phyloP scores from a whole-genome alignment of 2,888 invertebrate genomes.

The Harpalus rubripes region DNA sequence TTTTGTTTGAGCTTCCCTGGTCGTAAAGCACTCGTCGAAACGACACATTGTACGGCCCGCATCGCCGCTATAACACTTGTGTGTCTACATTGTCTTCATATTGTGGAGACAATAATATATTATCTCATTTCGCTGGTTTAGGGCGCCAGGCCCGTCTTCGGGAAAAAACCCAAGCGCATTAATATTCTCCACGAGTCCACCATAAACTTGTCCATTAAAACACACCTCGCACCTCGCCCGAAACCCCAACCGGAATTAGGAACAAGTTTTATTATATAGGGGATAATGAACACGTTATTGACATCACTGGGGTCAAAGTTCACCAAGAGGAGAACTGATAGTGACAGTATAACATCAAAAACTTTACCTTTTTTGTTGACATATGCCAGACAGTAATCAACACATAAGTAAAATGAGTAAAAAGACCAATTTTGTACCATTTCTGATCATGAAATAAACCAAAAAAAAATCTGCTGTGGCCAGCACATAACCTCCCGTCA shows the following conservation, averaged over 20 bases:
- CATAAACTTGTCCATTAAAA: conserved; percentile 34
- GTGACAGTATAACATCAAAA: too few species aligned
- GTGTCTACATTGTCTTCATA: conserved; percentile 62
- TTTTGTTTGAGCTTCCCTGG: neutral
- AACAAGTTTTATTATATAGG: neutral
- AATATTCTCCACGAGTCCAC: conserved; percentile 29
- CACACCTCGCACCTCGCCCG: neutral
- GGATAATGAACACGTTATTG: neutral
- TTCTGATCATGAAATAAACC: too few species aligned
- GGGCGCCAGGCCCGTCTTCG: conserved; percentile 26
- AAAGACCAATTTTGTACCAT: too few species aligned
- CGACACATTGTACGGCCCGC: conserved; percentile 46
- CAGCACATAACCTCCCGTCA: too few species aligned
- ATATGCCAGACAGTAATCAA: too few species aligned
- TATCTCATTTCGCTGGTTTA: conserved; percentile 59
- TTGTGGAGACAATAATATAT: conserved; percentile 64
- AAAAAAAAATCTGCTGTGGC: too few species aligned
- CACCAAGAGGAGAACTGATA: too few species aligned
- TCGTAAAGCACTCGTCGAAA: conserved; percentile 6
- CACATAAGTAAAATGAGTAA: too few species aligned
- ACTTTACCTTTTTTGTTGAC: too few species aligned
- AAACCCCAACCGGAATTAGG: neutral
- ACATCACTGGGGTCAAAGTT: neutral
- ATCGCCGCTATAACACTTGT: conserved; percentile 50
- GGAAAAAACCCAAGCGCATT: conserved; percentile 39